These are phyloP conservation scores for Bombus impatiens DNA, from an alignment of 1,140 invertebrate genomes.

Conservation along the genomic window DNA sequence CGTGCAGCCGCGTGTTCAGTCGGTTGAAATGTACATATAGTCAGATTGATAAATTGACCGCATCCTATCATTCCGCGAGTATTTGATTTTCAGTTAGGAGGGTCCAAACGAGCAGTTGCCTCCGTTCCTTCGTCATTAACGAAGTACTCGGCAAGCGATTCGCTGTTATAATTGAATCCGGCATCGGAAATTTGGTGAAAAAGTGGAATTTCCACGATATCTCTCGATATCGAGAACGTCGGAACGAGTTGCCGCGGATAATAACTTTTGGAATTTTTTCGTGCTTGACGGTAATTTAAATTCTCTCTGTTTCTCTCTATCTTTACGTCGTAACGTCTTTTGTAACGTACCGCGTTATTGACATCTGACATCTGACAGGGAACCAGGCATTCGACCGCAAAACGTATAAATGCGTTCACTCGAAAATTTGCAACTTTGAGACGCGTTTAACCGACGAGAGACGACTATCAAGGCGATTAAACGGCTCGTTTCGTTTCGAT, in stretches of 20 bases:
- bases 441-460: background rate
- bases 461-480: slow-evolving; percentile 5
- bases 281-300: too few species aligned
- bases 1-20: background rate
- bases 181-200: background rate
- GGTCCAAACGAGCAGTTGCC: background rate
- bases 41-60: slow-evolving; percentile 19
- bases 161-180: slow-evolving; percentile 35
- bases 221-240: background rate
- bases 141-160: background rate
- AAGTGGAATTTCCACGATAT: background rate
- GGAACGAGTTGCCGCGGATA: background rate
- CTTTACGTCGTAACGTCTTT: too few species aligned
- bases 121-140: background rate
- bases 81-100: background rate
- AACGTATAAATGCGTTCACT: too few species aligned
- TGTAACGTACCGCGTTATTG: too few species aligned
- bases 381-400: too few species aligned
- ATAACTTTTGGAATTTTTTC: too few species aligned
- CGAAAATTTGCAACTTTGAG: too few species aligned
- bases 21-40: background rate
- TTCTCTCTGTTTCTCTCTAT: too few species aligned
- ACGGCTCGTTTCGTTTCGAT: slow-evolving; percentile 4
- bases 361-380: too few species aligned
- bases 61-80: background rate